These are phyloP conservation scores for Saguinus midas DNA, from an alignment of 2,113 vertebrate species.

Conservation along the genomic window DNA sequence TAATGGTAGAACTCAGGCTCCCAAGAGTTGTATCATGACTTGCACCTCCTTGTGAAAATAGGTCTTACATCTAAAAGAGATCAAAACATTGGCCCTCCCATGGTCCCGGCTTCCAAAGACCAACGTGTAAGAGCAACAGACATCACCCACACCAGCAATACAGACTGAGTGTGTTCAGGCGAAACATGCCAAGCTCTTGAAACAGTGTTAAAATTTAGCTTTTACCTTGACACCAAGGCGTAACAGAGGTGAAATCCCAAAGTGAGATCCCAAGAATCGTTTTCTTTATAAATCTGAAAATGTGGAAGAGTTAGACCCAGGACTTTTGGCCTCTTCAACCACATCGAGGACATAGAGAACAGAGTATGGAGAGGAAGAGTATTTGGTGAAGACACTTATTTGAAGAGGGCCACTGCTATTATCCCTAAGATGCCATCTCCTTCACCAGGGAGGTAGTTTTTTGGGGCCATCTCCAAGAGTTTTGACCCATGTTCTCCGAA, in stretches of 20 bases:
- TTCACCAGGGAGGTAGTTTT: background rate
- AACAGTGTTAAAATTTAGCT: background rate
- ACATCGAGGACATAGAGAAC: background rate
- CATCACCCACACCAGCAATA: background rate
- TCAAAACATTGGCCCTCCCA: background rate
- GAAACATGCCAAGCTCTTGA: background rate
- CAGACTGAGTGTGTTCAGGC: background rate
- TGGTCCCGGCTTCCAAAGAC: background rate
- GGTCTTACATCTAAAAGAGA: background rate
- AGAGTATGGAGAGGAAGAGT: background rate
- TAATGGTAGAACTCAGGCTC: background rate
- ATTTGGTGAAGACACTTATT: background rate
- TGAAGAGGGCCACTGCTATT: background rate
- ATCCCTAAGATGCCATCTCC: fast-evolving
- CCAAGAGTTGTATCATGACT: background rate
- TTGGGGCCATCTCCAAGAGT: background rate
- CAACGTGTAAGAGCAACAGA: background rate
- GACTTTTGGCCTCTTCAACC: background rate
- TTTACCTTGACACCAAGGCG: background rate
- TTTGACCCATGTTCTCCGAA: background rate
- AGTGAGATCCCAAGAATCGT: background rate
- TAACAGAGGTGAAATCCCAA: background rate
- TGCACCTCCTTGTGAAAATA: background rate
- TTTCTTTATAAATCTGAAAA: background rate
- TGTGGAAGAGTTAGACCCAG: background rate